Evolutionary conservation across 2,888 invertebrate genomes (phyloP).

Genomic region (Mesorhabditis belari): DNA sequence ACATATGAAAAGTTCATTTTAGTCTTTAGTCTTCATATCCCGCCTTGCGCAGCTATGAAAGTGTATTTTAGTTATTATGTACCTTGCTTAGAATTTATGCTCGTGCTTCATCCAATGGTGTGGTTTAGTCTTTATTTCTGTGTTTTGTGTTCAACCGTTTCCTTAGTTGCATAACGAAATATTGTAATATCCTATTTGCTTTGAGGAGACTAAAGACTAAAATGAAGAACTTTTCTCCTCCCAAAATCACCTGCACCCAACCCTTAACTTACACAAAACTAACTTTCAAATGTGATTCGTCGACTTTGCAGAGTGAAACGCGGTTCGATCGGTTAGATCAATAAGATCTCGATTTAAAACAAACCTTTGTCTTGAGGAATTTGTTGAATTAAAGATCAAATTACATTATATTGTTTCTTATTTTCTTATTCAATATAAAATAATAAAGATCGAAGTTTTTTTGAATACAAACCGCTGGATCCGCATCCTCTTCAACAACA

Average conservation of each 20-base stretch:
- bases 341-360: neutral
- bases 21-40: slow-evolving; percentile 74
- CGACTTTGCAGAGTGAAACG: too few relatives aligned
- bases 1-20: neutral
- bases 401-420: neutral
- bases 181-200: too few relatives aligned
- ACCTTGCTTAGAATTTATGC: neutral
- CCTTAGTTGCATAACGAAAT: too few relatives aligned
- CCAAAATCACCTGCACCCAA: too few relatives aligned
- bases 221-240: too few relatives aligned
- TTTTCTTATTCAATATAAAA: neutral
- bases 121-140: too few relatives aligned
- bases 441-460: neutral
- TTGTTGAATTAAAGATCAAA: neutral
- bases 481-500: slow-evolving; percentile 96
- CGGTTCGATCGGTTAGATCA: too few relatives aligned
- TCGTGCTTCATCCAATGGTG: too few relatives aligned
- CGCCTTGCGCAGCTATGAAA: slow-evolving; percentile 9
- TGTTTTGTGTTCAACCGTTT: too few relatives aligned
- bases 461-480: slow-evolving; percentile 61
- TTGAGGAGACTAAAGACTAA: too few relatives aligned
- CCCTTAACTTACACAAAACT: too few relatives aligned
- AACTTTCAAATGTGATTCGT: too few relatives aligned
- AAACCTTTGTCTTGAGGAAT: neutral
- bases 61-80: slow-evolving; percentile 5